Base-by-base conservation (phyloP, 2,797 vertebrate species). In the Streptopelia turtur region DNA sequence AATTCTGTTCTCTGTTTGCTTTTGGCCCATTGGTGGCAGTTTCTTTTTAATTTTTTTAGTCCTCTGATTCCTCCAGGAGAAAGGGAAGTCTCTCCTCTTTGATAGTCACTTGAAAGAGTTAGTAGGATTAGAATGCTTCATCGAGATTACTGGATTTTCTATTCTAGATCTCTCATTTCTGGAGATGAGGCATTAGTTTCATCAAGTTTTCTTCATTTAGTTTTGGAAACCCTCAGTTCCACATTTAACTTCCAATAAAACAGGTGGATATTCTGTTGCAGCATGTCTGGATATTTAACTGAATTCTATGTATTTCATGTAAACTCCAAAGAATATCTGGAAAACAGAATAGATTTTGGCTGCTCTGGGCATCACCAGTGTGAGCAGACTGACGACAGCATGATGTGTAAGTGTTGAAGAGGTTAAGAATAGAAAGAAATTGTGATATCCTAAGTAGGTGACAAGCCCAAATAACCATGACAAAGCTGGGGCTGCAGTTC, bases 1-100 rank as follows among this genome's bases (percentile, higher is more conserved):
- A 88, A 88, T 93, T 91, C 59, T 76, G 39, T 76, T 96, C 89
- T 93, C 52, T 93, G 61, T 82, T 95, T 95, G 63, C 70, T 86
- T 90, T 94, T 90, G 83, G 74, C 74, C 89, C 63, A 41, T 27
- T 84, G 47, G 21, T 83, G 69, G 30, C 21, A 52, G 25, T 81
- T 91, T 90, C 5, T 31, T 63, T 88, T 96, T 75, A 70, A 12
- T 80, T 72, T 87, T 93, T 95, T 94, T 79, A 94, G 49, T 27
- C 17, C 28, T 89, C 28, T 63, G 17, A 37, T 89, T 92, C n/a
- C 41, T 84, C 24, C 59, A 79, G 71, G 60, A 80, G 41, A 93
- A 84, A 83, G 28, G 79, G 31, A 69, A 83, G 24, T 56, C 52
- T 61, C 33, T 75, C 23, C 9, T 87, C 37, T 90, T 89, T 80